Conservation (phyloP, 2,888 invertebrate genomes). For the Notodonta ziczac region DNA sequence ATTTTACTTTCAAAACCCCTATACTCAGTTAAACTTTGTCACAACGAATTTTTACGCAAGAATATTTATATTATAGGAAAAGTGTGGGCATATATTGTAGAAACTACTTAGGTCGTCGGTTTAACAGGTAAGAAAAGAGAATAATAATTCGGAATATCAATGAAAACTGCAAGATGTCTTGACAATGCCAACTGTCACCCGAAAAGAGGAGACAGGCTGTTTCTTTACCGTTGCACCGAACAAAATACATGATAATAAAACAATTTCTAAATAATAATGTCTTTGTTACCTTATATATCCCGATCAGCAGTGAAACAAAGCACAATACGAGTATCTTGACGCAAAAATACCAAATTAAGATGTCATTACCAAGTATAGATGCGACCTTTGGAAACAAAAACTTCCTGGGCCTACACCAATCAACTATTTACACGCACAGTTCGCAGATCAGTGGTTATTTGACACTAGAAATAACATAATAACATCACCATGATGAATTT, state of each 20-base stretch:
- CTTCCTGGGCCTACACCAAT: conserved; percentile 58
- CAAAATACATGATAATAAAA: conserved; percentile 13
- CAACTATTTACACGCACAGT: conserved; percentile 57
- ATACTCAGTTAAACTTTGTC: not conserved
- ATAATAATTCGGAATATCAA: conserved; percentile 22
- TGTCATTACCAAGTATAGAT: conserved; percentile 68
- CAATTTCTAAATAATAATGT: conserved; percentile 20
- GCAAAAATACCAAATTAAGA: conserved; percentile 58
- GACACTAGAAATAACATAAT: conserved; percentile 38
- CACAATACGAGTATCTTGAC: conserved; percentile 55
- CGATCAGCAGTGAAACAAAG: conserved; percentile 52
- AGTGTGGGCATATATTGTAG: not conserved
- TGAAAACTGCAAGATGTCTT: conserved; percentile 39
- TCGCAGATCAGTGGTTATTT: conserved; percentile 43
- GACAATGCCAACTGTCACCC: conserved; percentile 43
- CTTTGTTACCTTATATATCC: conserved; percentile 30
- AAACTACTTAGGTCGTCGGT: not conserved
- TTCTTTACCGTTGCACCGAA: conserved; percentile 26
- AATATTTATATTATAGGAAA: not conserved
- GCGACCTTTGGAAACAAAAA: conserved; percentile 74
- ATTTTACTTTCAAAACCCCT: conserved; percentile 26
- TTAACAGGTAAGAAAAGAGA: conserved; percentile 10
- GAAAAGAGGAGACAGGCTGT: conserved; percentile 22
- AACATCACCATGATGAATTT: conserved; percentile 47
- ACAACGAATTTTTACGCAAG: not conserved